A percentile compares a stretch with the other conserved stretches of the same genome.
Conservation (phyloP, 2,888 invertebrate species). For the Heteromurus nitidus region DNA sequence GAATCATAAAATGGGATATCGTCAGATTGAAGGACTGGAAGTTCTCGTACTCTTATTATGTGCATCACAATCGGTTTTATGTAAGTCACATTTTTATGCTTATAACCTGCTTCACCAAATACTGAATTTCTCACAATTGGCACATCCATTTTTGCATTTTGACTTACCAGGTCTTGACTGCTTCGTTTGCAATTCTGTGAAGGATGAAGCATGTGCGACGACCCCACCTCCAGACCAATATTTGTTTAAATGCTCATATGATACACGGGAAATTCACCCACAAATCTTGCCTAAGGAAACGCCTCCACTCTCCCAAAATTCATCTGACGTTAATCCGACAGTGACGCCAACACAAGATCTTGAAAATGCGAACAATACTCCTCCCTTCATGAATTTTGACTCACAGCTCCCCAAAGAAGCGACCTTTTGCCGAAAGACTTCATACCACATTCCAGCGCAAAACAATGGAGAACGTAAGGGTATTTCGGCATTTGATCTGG, state of each 20-base stretch:
- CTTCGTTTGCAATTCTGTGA: conserved; percentile 66
- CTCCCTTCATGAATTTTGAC: too few species aligned
- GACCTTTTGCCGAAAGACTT: conserved; percentile 30
- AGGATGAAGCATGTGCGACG: conserved; percentile 52
- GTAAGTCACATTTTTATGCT: too few species aligned
- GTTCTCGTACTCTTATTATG: too few species aligned
- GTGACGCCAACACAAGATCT: background rate
- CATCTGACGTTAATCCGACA: too few species aligned
- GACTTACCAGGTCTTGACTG: conserved; percentile 63
- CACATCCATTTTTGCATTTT: conserved; percentile 16
- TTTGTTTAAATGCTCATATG: conserved; percentile 55
- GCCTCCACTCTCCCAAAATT: too few species aligned
- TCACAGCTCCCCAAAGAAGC: conserved; percentile 41
- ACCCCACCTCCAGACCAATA: conserved; percentile 57
- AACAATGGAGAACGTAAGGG: conserved; percentile 30
- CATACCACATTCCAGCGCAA: conserved; percentile 37
- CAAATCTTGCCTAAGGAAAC: conserved; percentile 25
- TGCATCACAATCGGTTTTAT: too few species aligned
- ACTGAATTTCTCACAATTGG: too few species aligned
- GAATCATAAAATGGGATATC: too few species aligned
- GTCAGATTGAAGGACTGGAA: too few species aligned
- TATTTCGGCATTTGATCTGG: too few species aligned
- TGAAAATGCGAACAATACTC: too few species aligned
- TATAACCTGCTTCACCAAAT: too few species aligned
- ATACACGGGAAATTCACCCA: conserved; percentile 20